These are phyloP conservation scores for Podargus strigoides DNA, from an alignment of 2,797 vertebrate genomes.

Conservation along the genomic window DNA sequence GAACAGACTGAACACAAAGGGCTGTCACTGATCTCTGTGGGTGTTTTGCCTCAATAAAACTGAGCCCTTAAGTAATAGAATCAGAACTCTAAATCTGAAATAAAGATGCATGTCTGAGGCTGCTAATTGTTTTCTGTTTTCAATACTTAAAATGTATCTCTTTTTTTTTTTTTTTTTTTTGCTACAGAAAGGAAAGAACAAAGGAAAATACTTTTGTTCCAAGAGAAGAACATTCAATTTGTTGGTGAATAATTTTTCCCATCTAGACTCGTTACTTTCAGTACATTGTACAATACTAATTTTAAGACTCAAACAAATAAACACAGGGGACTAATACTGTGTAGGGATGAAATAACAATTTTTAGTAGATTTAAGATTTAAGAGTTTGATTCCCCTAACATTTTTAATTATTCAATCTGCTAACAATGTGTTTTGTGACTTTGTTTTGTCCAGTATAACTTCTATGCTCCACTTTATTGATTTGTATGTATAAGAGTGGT, in stretches of 20 bases:
- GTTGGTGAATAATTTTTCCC: background rate
- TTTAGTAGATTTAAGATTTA: background rate
- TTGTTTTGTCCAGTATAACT: background rate
- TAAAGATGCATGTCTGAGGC: background rate
- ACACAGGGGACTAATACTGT: background rate
- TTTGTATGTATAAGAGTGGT: background rate
- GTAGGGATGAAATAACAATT: background rate
- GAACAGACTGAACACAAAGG: background rate
- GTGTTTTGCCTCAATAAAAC: conserved; percentile 39
- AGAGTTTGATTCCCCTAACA: background rate
- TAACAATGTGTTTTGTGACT: background rate
- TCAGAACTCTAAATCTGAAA: background rate
- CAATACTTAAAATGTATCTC: background rate
- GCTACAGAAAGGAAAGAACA: background rate
- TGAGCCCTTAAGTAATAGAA: background rate
- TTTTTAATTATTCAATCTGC: background rate
- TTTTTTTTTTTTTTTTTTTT: background rate
- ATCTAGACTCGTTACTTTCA: background rate
- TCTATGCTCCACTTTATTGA: background rate
- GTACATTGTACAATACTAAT: background rate
- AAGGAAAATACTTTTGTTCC: background rate
- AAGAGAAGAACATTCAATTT: background rate
- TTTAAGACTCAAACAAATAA: background rate
- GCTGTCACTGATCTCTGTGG: conserved; percentile 36
- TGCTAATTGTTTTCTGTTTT: conserved; percentile 13